Evolutionary conservation across 2,888 invertebrate genomes (phyloP).

Genomic region (Criorhina ranunculi): DNA sequence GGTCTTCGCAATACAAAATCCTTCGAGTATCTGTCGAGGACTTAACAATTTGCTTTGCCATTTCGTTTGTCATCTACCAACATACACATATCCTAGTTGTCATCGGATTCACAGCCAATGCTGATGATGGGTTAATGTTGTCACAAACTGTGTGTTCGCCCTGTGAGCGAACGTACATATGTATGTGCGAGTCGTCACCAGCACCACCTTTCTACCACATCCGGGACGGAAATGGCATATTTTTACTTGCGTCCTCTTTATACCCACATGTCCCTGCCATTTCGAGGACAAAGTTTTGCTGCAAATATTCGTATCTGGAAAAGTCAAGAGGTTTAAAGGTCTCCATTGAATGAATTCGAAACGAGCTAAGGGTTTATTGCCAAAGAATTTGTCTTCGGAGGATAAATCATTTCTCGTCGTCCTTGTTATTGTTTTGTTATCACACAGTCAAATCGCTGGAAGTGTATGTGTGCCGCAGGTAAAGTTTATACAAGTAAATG

Average conservation of each 20-base stretch:
- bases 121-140: slow-evolving; percentile 62
- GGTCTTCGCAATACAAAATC: slow-evolving; percentile 14
- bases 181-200: slow-evolving; percentile 24
- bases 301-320: slow-evolving; percentile 30
- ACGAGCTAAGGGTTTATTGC: slow-evolving; percentile 28
- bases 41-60: slow-evolving; percentile 61
- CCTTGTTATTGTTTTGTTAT: slow-evolving; percentile 20
- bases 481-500: neutral
- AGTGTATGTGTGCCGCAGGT: slow-evolving; percentile 7
- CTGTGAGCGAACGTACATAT: slow-evolving; percentile 10
- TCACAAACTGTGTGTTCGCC: slow-evolving; percentile 31
- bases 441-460: neutral
- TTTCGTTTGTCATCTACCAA: slow-evolving; percentile 41
- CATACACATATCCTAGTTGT: slow-evolving; percentile 37
- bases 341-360: slow-evolving; percentile 24
- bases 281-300: slow-evolving; percentile 26
- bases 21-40: slow-evolving; percentile 32
- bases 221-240: slow-evolving; percentile 56
- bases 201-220: slow-evolving; percentile 39
- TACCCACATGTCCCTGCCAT: neutral
- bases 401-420: slow-evolving; percentile 25
- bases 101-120: slow-evolving; percentile 46
- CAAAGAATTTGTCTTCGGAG: slow-evolving; percentile 36
- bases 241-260: slow-evolving; percentile 30
- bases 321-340: slow-evolving; percentile 48